phyloP scores from a whole-genome alignment of 1,140 invertebrate genomes.

The Lucilia cuprina region DNA sequence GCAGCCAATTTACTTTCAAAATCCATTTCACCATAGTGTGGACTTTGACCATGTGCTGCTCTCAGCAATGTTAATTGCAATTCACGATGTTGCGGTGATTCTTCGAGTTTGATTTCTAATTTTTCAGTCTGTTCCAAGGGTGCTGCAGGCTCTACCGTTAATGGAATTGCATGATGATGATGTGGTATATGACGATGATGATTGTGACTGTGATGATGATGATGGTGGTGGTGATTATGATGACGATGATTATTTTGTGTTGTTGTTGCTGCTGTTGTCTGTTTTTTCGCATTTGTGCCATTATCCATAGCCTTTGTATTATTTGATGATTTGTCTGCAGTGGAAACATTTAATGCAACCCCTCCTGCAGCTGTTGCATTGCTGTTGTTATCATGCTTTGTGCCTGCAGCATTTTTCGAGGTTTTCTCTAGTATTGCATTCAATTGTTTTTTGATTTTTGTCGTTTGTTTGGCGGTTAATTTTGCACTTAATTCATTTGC shows the following conservation, averaged over 20 bases:
- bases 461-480: slow-evolving; percentile 48
- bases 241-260: slow-evolving; percentile 38
- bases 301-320: slow-evolving; percentile 25
- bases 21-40: slow-evolving; percentile 50
- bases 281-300: neutral
- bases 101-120: slow-evolving; percentile 56
- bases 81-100: slow-evolving; percentile 54
- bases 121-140: slow-evolving; percentile 59
- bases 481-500: slow-evolving; percentile 45
- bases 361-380: slow-evolving; percentile 34
- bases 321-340: slow-evolving; percentile 2
- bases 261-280: neutral
- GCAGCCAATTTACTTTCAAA: slow-evolving; percentile 58
- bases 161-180: slow-evolving; percentile 56
- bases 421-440: slow-evolving; percentile 56
- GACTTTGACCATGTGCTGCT: slow-evolving; percentile 41
- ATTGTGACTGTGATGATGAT: slow-evolving; percentile 33
- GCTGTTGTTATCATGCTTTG: slow-evolving; percentile 42
- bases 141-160: slow-evolving; percentile 58
- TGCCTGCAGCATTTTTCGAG: slow-evolving; percentile 43
- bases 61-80: slow-evolving; percentile 51
- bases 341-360: neutral
- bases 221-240: slow-evolving; percentile 28
- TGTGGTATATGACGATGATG: slow-evolving; percentile 44
- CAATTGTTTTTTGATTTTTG: slow-evolving; percentile 60